Evolutionary conservation across 2,797 vertebrate species (phyloP), one percentile per base, ranked within the genome.

Genomic region (Acomys russatus): DNA sequence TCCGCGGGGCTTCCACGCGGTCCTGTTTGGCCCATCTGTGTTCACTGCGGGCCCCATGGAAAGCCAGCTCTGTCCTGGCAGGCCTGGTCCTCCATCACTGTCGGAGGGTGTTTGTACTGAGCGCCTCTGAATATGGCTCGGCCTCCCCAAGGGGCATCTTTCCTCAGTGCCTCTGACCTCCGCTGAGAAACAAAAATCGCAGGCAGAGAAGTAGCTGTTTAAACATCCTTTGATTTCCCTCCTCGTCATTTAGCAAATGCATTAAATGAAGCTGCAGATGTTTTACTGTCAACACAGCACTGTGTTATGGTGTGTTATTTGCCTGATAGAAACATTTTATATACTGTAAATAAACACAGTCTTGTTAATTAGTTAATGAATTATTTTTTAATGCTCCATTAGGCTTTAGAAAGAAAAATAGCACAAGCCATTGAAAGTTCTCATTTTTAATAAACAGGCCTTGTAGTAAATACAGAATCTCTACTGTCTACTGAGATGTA

Each of bases 231-330:
- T 98, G 98, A 98, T 98, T 98, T 97, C 98, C 97, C 30, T 4
- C 85, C 98, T 98, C 97, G 97, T 98, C 98, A 98, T 98, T 98
- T 98, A 98, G 97, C 96, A 97, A 98, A 98, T 96, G 97, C 98
- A 98, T 98, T 98, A 98, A 98, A 98, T 99, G 98, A 98, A 98
- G 97, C 98, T 98, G 98, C 98, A 99, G 98, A 98, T 98, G 98
- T 98, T 98, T 98, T 84, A 51, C 98, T 98, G 98, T 97, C 98
- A 98, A 97, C 97, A 96, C 97, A 98, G 93, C 95, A 85, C 96
- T 88, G 96, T 94, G 94, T 95, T 95, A 97, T 98, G 97, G 96
- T 96, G 97, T 97, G 97, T 97, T 97, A 96, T 96, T 98, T 98
- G 98, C 97, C 97, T 96, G 97, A 98, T 97, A 98, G 97, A 98